Evolutionary conservation across 2,797 vertebrate species (phyloP).

Genomic region (Naso thynnoides): DNA sequence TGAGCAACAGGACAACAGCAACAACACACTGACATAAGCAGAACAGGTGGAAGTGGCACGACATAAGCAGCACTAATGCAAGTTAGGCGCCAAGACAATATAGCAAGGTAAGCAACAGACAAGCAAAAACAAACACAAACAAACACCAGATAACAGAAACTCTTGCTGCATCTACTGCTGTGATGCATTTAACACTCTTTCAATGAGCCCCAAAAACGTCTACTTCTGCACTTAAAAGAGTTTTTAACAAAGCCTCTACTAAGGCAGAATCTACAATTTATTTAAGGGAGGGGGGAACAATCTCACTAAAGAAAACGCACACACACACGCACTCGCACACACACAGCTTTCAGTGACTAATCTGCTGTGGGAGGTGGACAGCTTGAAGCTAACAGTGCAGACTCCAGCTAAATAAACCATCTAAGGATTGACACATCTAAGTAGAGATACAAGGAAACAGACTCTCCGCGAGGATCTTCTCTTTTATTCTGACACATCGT

Average conservation of each 20-base stretch:
- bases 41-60: too few relatives aligned
- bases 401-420: constrained; percentile 82
- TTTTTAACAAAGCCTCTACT: constrained; percentile 57
- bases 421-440: constrained; percentile 77
- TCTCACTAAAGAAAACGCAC: constrained; percentile 20
- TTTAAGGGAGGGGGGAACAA: neutral
- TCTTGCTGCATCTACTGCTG: constrained; percentile 22
- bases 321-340: constrained; percentile 44
- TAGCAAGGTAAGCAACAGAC: too few relatives aligned
- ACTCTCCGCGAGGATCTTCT: constrained; percentile 48
- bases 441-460: constrained; percentile 71
- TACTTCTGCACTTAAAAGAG: constrained; percentile 52
- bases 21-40: too few relatives aligned
- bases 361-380: constrained; percentile 83
- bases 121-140: too few relatives aligned
- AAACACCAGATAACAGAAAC: too few relatives aligned
- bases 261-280: too few relatives aligned
- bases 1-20: too few relatives aligned
- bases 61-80: too few relatives aligned
- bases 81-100: too few relatives aligned
- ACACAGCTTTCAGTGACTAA: constrained; percentile 77
- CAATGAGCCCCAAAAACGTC: constrained; percentile 62
- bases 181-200: constrained; percentile 42
- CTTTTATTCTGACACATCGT: constrained; percentile 61
- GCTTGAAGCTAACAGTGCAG: constrained; percentile 76